phyloP scores from a whole-genome alignment of 2,113 vertebrate genomes.

The Puma concolor region DNA sequence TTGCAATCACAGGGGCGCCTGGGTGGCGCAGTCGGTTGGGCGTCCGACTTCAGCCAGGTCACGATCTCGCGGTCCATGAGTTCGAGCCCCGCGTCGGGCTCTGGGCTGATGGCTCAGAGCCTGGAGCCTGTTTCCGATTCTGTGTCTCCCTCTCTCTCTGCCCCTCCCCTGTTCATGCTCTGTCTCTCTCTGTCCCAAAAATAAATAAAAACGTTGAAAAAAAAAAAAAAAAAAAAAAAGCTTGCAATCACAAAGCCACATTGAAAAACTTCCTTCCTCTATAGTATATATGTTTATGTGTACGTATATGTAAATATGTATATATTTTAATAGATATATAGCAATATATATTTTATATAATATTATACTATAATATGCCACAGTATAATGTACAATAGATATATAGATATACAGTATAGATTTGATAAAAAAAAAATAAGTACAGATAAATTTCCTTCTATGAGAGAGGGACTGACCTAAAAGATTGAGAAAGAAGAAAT shows the following conservation, averaged over 20 bases:
- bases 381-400: neutral
- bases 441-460: neutral
- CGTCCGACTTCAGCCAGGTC: too few species aligned
- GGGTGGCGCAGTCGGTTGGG: too few species aligned
- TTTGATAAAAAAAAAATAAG: neutral
- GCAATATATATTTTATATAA: neutral
- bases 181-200: too few species aligned
- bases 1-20: neutral
- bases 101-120: too few species aligned
- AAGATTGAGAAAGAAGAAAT: neutral
- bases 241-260: neutral
- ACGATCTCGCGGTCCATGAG: too few species aligned
- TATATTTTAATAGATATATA: neutral
- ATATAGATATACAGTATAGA: neutral
- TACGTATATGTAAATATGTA: neutral
- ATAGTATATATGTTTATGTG: neutral
- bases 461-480: neutral
- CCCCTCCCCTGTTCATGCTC: too few species aligned
- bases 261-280: neutral
- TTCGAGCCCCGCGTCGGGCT: too few species aligned
- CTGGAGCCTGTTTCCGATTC: too few species aligned
- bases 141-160: too few species aligned
- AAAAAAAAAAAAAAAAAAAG: too few species aligned
- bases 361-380: neutral
- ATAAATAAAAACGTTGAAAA: too few species aligned